Base-by-base conservation (phyloP, 2,113 vertebrate species). In the Xyliphius kryptos region DNA sequence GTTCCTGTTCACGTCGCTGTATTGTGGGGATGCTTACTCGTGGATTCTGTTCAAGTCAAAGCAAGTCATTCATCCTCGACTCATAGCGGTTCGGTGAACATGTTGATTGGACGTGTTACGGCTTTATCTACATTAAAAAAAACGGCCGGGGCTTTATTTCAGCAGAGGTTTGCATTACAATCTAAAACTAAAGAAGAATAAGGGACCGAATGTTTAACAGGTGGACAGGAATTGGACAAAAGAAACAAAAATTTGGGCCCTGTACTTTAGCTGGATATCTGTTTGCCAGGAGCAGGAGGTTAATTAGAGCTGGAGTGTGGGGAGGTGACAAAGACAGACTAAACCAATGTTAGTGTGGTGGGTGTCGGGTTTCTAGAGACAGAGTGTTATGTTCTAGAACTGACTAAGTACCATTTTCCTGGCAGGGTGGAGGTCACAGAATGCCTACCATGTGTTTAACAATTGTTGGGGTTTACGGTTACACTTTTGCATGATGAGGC, bases 401-500 rank as follows among this genome's bases (percentile, higher is more conserved):
- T 61, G 67, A 67, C 41, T 21, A 62, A 80, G 75, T 62, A 21
- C 62, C 54, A 75, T 79, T 76, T 79, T 32, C 63, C 15, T 2
- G 83, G 81, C 77, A 80, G 82, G 75, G 78, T 82, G 83, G 67
- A 72, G 56, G 69, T 36, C 52, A 44, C 37, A 1, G 64, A 66
- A 62, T 79, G 69, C 74, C 80, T 81, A 80, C 86, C 41, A 71
- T 75, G 80, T 87, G 79, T 75, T 61, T 62, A 72, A 81, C 85
- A 88, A 89, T 87, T 90, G 85, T 89, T 84, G 75, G 76, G 81
- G 84, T 83, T 80, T 93, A 80, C 67, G 70, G 72, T 91, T 92
- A 87, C 85, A 72, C 80, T 84, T 79, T 76, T 81, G 84, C 87
- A 77, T 78, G 82, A 89, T 76, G 78, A 82, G 52, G 79, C 76